phyloP scores from a whole-genome alignment of 2,888 invertebrate species.

The Acheta domesticus region DNA sequence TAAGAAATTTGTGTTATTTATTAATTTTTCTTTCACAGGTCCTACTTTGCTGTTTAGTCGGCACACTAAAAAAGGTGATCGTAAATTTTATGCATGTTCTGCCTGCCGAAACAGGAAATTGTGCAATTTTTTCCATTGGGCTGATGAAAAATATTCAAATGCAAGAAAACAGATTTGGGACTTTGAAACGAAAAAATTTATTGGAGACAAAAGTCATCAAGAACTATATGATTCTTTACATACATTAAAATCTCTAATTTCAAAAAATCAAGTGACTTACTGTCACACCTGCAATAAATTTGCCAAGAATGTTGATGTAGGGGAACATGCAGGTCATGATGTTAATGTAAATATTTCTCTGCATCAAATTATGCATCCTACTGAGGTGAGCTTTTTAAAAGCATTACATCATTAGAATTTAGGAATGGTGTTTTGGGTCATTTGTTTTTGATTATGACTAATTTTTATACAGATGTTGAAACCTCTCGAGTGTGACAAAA shows the following conservation, averaged over 20 bases:
- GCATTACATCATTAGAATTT: background rate
- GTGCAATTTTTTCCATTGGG: constrained; percentile 66
- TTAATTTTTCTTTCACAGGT: constrained; percentile 42
- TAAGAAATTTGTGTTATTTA: constrained; percentile 11
- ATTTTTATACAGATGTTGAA: constrained; percentile 51
- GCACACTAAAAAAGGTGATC: constrained; percentile 47
- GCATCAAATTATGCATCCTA: constrained; percentile 59
- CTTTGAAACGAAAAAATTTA: constrained; percentile 48
- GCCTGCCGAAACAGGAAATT: constrained; percentile 76
- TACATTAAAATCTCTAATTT: constrained; percentile 52
- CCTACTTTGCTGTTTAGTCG: constrained; percentile 67
- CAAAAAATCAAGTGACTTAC: constrained; percentile 54
- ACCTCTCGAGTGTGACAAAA: constrained; percentile 68
- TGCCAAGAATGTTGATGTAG: constrained; percentile 45
- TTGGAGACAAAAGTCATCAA: constrained; percentile 54
- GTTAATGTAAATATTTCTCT: constrained; percentile 55
- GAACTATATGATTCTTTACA: constrained; percentile 54
- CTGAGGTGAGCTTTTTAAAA: constrained; percentile 45
- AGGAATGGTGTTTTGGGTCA: background rate
- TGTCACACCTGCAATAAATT: constrained; percentile 64
- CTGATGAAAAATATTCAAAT: constrained; percentile 51
- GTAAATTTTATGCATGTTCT: constrained; percentile 75
- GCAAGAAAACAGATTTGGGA: constrained; percentile 50
- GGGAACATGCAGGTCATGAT: constrained; percentile 57
- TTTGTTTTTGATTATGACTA: background rate